Evolutionary conservation across 1,140 invertebrate species (phyloP).

Genomic region (Scaptomyza graminum): DNA sequence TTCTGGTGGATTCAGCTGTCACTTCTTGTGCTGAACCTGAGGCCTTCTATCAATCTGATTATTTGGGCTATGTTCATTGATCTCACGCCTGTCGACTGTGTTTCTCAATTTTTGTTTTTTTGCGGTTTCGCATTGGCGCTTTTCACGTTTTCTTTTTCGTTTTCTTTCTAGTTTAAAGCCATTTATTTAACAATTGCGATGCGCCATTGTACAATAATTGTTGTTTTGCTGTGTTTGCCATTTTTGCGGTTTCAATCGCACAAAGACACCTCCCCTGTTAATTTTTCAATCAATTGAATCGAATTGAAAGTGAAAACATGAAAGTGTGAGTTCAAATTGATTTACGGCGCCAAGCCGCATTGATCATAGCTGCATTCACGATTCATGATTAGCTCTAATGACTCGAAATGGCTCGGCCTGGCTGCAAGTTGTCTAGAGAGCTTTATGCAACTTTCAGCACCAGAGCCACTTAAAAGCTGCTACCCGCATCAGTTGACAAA

Average conservation of each 20-base stretch:
- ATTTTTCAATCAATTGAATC: conserved; percentile 65
- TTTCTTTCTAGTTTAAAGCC: conserved; percentile 58
- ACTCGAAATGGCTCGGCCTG: conserved; percentile 15
- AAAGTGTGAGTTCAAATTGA: conserved; percentile 76
- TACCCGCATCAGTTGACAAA: conserved; percentile 42
- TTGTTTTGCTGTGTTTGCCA: conserved; percentile 45
- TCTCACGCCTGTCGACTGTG: conserved; percentile 61
- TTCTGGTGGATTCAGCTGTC: conserved; percentile 10
- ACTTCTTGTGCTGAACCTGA: background rate
- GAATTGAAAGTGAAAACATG: conserved; percentile 74
- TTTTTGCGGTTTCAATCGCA: conserved; percentile 37
- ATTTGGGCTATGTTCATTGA: background rate
- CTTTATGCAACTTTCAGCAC: conserved; percentile 49
- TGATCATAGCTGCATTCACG: conserved; percentile 65
- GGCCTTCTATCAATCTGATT: conserved; percentile 9
- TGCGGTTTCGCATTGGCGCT: conserved; percentile 45
- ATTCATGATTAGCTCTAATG: conserved; percentile 73
- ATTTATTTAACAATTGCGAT: conserved; percentile 56
- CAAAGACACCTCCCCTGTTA: conserved; percentile 36
- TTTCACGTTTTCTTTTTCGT: conserved; percentile 74
- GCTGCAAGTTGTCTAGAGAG: conserved; percentile 16
- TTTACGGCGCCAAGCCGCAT: conserved; percentile 67
- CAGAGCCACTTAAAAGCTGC: conserved; percentile 3
- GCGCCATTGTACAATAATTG: conserved; percentile 26
- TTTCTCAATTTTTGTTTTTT: conserved; percentile 12